Evolutionary conservation across 2,113 vertebrate species (phyloP).

Genomic region (Sterrhoptilus dennistouni): DNA sequence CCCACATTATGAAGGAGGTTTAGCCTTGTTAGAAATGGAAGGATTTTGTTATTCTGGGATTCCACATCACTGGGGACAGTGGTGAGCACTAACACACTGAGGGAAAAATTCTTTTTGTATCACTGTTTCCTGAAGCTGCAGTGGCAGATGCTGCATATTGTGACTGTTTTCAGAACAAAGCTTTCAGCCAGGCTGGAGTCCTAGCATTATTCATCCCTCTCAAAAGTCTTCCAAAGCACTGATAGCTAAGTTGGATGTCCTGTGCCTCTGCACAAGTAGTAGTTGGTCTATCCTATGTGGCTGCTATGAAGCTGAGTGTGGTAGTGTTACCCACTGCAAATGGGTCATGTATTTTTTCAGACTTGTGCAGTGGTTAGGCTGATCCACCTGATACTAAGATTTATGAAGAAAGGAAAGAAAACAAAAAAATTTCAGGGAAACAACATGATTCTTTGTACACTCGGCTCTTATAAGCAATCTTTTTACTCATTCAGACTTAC

Average conservation of each 20-base stretch:
- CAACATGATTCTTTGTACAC: neutral
- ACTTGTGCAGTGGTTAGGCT: neutral
- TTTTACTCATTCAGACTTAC: neutral
- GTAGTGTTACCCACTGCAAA: neutral
- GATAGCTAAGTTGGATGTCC: neutral
- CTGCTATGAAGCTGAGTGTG: neutral
- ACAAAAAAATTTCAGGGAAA: neutral
- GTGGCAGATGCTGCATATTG: accelerated
- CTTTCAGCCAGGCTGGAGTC: neutral
- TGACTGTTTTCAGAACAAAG: neutral
- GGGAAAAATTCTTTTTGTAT: neutral
- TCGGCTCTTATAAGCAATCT: neutral
- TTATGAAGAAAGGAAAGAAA: neutral
- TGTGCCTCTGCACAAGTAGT: neutral
- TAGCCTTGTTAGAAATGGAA: neutral
- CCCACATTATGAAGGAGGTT: neutral
- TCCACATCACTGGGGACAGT: neutral
- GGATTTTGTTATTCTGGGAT: neutral
- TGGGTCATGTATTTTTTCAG: neutral
- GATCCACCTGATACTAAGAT: neutral
- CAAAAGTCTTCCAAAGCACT: neutral
- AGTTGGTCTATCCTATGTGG: accelerated
- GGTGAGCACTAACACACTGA: neutral
- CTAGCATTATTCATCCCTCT: neutral
- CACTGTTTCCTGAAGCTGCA: neutral